These are phyloP conservation scores for Oncorhynchus gorbuscha DNA, from an alignment of 2,113 vertebrate species.

Conservation along the genomic window DNA sequence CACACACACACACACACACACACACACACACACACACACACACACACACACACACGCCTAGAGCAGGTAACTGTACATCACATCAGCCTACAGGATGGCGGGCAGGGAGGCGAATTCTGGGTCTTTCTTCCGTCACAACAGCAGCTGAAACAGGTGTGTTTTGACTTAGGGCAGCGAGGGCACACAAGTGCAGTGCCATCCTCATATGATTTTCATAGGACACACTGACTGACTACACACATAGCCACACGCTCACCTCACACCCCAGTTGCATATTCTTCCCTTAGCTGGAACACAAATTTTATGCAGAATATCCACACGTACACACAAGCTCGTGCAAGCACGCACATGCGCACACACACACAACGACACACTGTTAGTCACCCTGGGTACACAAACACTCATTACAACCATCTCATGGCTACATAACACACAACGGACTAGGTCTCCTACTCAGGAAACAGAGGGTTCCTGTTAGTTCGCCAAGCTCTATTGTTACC, in stretches of 20 bases:
- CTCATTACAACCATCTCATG: background rate
- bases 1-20: conserved; percentile 22
- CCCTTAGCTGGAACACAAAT: too few relatives aligned
- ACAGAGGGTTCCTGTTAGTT: conserved; percentile 79
- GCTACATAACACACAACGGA: conserved; percentile 8
- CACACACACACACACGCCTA: conserved; percentile 39
- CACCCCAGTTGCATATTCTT: too few relatives aligned
- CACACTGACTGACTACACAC: conserved; percentile 1
- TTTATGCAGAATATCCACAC: background rate
- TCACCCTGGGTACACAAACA: background rate
- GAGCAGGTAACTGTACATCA: too few relatives aligned
- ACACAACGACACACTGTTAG: conserved; percentile 34
- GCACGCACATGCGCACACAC: background rate
- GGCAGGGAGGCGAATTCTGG: background rate
- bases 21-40: conserved; percentile 34
- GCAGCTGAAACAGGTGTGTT: conserved; percentile 70
- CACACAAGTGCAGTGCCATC: conserved; percentile 42
- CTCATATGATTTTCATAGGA: conserved; percentile 50
- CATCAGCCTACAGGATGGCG: too few relatives aligned
- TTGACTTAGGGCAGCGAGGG: conserved; percentile 26
- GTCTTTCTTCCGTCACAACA: conserved; percentile 44
- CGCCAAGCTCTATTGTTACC: conserved; percentile 62
- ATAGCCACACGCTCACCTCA: too few relatives aligned
- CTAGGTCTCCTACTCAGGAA: conserved; percentile 58
- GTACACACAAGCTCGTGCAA: background rate